These are phyloP conservation scores for Echinometra lucunter DNA, from an alignment of 53 echinoderm and acorn worm genomes.

Conservation along the genomic window DNA sequence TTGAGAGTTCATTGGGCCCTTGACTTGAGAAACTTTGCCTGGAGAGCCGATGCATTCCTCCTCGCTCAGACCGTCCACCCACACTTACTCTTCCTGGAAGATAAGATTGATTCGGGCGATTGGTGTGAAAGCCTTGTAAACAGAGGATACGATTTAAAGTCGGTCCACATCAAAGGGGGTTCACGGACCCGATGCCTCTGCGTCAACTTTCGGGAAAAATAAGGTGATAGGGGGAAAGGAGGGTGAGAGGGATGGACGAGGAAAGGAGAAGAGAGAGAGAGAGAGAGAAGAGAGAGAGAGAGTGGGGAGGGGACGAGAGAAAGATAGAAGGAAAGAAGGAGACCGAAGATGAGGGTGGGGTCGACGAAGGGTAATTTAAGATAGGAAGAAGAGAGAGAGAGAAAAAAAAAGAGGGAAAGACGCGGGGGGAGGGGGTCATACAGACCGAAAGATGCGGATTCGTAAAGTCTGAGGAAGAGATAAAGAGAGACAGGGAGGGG, in stretches of 20 bases:
- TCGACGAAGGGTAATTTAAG: too few species aligned
- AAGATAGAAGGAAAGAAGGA: not conserved
- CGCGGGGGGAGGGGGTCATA: not conserved
- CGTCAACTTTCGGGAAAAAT: slow-evolving; percentile 6
- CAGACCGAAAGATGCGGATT: too few species aligned
- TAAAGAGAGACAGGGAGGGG: too few species aligned
- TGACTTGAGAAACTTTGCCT: slow-evolving; percentile 47
- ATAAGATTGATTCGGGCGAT: slow-evolving; percentile 45
- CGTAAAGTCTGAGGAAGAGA: too few species aligned
- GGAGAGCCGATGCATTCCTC: slow-evolving; percentile 15
- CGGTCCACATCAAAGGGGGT: slow-evolving; percentile 55
- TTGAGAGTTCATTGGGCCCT: slow-evolving; percentile 40
- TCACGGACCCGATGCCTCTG: slow-evolving; percentile 34
- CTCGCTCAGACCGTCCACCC: slow-evolving; percentile 15
- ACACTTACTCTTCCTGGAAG: slow-evolving; percentile 27
- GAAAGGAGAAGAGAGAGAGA: not conserved
- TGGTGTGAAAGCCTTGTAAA: slow-evolving; percentile 62
- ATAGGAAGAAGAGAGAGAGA: not conserved
- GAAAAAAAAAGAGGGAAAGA: not conserved
- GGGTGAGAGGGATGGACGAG: not conserved
- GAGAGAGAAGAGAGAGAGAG: not conserved
- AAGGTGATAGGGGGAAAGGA: not conserved
- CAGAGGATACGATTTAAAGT: slow-evolving; percentile 50
- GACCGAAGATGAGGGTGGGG: not conserved
- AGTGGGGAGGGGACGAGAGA: not conserved